A percentile compares a stretch with the other conserved stretches of the same genome.
phyloP scores from a whole-genome alignment of 1,140 invertebrate species.

The Marisa cornuarietis region DNA sequence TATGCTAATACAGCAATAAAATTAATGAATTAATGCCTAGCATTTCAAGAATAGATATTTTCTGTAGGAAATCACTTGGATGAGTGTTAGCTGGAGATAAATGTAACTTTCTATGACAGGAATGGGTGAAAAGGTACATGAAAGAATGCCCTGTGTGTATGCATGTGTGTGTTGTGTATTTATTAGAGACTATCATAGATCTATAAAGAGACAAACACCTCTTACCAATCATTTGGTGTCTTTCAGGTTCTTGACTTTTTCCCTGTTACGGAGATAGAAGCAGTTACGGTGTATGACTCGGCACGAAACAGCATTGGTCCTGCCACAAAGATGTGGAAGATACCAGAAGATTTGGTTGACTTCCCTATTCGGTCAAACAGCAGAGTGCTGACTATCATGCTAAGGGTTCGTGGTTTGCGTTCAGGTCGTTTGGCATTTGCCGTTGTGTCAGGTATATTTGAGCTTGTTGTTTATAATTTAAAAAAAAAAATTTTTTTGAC shows the following conservation, averaged over 20 bases:
- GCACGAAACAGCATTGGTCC: conserved; percentile 10
- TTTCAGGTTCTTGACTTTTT: conserved; percentile 62
- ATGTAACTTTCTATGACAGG: too few species aligned
- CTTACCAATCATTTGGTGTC: conserved; percentile 13
- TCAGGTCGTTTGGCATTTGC: conserved; percentile 62
- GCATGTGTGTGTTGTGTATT: too few species aligned
- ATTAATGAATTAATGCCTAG: too few species aligned
- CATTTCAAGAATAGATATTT: too few species aligned
- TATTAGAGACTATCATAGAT: too few species aligned
- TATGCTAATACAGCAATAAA: too few species aligned
- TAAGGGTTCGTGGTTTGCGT: conserved; percentile 46
- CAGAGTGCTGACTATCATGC: conserved; percentile 49
- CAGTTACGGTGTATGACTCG: conserved; percentile 57
- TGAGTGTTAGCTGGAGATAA: too few species aligned
- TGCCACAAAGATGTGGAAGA: conserved; percentile 47
- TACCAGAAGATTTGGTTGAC: conserved; percentile 62
- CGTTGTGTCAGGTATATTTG: conserved; percentile 47
- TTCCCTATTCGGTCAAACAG: conserved; percentile 57
- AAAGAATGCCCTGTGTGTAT: too few species aligned
- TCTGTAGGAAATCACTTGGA: too few species aligned
- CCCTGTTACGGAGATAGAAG: conserved; percentile 55
- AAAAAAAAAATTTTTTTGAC: not conserved
- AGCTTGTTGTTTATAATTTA: not conserved
- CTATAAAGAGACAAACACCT: too few species aligned
- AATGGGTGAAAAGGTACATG: too few species aligned